Evolutionary conservation across 2,113 vertebrate species (phyloP).

Genomic region (Clarias magur): DNA sequence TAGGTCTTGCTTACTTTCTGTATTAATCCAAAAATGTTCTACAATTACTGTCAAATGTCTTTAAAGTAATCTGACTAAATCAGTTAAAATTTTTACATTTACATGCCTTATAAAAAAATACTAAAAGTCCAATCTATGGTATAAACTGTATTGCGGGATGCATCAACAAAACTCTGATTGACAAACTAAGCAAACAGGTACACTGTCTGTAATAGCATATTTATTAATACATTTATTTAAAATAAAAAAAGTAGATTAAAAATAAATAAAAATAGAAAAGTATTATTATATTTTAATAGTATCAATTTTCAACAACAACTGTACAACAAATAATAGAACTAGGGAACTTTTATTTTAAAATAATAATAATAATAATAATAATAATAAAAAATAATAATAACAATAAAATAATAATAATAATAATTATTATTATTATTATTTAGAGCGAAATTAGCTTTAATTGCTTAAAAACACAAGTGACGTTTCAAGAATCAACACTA

Average conservation of each 20-base stretch:
- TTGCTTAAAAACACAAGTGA: background rate
- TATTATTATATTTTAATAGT: background rate
- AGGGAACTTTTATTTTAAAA: background rate
- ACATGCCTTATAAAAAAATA: no score
- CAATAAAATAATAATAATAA: background rate
- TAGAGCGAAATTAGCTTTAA: background rate
- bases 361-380: background rate
- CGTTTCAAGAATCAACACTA: slow-evolving; percentile 1
- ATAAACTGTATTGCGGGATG: background rate
- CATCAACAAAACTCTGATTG: background rate
- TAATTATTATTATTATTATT: background rate
- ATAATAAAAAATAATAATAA: no score
- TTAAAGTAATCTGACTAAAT: background rate
- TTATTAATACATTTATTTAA: no score
- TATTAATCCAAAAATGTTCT: background rate
- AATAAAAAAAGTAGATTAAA: no score
- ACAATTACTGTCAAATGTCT: background rate
- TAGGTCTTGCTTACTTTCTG: background rate
- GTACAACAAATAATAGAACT: background rate
- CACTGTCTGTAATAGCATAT: background rate
- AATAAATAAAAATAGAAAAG: no score
- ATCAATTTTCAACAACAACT: background rate
- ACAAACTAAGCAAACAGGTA: background rate
- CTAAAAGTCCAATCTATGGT: no score
- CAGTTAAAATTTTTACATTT: background rate